phyloP scores from a whole-genome alignment of 1,140 invertebrate species.

The Scaptomyza montana region DNA sequence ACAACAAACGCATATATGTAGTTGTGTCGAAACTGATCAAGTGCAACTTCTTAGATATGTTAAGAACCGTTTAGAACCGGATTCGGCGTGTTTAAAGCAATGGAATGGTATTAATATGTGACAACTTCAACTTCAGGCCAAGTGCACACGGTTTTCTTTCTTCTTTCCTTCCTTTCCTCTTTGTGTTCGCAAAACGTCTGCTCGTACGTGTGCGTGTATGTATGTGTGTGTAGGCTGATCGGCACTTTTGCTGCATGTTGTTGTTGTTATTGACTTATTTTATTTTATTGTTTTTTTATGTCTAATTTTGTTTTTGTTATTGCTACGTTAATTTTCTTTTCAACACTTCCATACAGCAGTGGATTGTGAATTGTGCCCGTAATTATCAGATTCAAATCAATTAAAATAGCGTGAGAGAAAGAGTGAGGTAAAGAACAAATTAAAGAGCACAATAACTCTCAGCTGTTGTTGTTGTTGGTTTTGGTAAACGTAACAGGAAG shows the following conservation, averaged over 20 bases:
- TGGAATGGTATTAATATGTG: conserved; percentile 51
- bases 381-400: conserved; percentile 60
- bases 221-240: conserved; percentile 38
- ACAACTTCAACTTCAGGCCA: conserved; percentile 45
- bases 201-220: conserved; percentile 22
- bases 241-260: conserved; percentile 56
- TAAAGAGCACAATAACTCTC: conserved; percentile 21
- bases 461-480: conserved; percentile 64
- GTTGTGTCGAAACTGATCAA: conserved; percentile 36
- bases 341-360: conserved; percentile 61
- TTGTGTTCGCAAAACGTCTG: conserved; percentile 10
- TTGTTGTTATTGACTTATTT: conserved; percentile 30
- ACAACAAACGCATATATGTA: background rate
- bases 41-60: conserved; percentile 58
- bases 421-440: conserved; percentile 9
- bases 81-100: conserved; percentile 51
- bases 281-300: conserved; percentile 20
- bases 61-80: conserved; percentile 73
- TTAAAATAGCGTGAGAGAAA: conserved; percentile 34
- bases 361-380: conserved; percentile 50
- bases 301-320: conserved; percentile 51
- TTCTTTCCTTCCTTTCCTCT: conserved; percentile 6
- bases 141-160: conserved; percentile 59
- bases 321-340: conserved; percentile 72
- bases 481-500: conserved; percentile 30